Conservation (phyloP, 1,140 invertebrate species). For the Trichogramma pretiosum region DNA sequence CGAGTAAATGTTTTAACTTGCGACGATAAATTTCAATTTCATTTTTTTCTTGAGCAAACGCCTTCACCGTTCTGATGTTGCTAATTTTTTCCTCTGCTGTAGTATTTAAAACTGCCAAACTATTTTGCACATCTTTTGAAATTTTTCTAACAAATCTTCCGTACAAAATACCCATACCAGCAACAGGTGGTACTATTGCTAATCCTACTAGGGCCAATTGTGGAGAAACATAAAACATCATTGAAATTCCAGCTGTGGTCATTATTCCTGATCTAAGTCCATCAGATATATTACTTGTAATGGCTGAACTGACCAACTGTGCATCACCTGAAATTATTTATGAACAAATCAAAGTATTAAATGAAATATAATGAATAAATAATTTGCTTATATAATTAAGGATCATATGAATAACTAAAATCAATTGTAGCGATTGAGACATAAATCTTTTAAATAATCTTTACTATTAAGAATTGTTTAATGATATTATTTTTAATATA, state of each 20-base stretch:
- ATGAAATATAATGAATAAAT: no score
- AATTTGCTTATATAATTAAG: background rate
- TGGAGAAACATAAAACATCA: conserved; percentile 95
- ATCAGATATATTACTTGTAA: conserved; percentile 91
- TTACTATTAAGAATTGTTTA: no score
- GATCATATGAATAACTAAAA: conserved; percentile 3
- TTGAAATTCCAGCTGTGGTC: conserved; percentile 73
- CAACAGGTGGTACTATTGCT: conserved; percentile 80
- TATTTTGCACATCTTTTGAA: conserved; percentile 74
- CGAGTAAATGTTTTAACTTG: conserved; percentile 66
- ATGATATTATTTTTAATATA: no score
- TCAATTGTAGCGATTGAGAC: no score
- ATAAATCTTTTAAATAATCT: no score
- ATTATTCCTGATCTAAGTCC: conserved; percentile 79
- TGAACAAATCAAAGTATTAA: background rate
- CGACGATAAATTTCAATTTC: conserved; percentile 65
- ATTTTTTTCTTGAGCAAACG: conserved; percentile 76
- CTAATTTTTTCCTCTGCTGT: conserved; percentile 87
- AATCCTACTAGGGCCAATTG: conserved; percentile 77
- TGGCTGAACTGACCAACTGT: conserved; percentile 78
- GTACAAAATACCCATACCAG: conserved; percentile 77
- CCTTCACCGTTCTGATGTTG: conserved; percentile 90
- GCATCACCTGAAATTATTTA: conserved; percentile 71
- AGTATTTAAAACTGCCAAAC: conserved; percentile 73
- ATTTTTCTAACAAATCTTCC: conserved; percentile 81